Conservation (phyloP, 2,113 vertebrate species). For the Psammodynastes pulverulentus region DNA sequence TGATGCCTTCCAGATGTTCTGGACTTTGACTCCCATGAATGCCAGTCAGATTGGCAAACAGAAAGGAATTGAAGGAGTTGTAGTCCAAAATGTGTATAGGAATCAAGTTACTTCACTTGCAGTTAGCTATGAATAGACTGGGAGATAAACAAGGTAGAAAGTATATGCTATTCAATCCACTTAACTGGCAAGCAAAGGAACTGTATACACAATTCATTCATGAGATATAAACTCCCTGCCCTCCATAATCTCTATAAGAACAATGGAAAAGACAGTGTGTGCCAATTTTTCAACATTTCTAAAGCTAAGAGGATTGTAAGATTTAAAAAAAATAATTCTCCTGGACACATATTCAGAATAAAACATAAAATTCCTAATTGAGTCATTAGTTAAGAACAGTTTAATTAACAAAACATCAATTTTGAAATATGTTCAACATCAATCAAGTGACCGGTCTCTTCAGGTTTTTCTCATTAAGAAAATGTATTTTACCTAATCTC, state of each 20-base stretch:
- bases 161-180: background rate
- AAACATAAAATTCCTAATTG: background rate
- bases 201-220: background rate
- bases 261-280: background rate
- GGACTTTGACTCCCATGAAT: background rate
- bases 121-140: background rate
- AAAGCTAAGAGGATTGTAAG: background rate
- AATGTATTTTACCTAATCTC: background rate
- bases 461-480: background rate
- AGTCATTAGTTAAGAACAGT: background rate
- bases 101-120: background rate
- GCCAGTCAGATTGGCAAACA: background rate
- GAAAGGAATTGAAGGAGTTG: background rate
- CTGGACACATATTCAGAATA: background rate
- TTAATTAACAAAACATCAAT: background rate
- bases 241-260: background rate
- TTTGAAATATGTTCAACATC: background rate
- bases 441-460: background rate
- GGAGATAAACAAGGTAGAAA: background rate
- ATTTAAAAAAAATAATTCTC: background rate
- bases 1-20: background rate
- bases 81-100: background rate
- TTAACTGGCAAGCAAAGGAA: background rate
- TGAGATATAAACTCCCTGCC: background rate
- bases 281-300: background rate